Evolutionary conservation across 1,140 invertebrate species (phyloP).

Genomic region (Dryas iulia): DNA sequence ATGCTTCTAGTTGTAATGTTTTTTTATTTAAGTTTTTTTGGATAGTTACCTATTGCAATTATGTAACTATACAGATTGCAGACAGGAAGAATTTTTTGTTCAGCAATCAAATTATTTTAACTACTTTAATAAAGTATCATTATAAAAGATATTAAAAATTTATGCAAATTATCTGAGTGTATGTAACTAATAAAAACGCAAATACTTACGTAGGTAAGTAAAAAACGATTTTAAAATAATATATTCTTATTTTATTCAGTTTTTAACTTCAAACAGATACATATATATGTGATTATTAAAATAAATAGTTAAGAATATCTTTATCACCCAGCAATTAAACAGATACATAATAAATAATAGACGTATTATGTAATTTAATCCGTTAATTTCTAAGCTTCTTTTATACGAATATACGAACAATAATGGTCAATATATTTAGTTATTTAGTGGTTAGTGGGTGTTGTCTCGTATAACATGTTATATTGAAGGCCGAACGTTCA

Average conservation of each 20-base stretch:
- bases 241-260: background rate
- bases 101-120: background rate
- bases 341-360: background rate
- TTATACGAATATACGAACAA: no score
- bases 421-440: no score
- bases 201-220: background rate
- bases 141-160: background rate
- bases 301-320: background rate
- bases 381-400: no score
- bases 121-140: background rate
- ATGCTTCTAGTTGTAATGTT: background rate
- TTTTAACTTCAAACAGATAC: background rate
- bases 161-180: background rate
- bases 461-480: background rate
- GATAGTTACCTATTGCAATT: background rate
- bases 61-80: background rate
- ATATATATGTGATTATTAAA: background rate
- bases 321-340: background rate
- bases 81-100: background rate
- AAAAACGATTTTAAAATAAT: background rate
- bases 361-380: background rate
- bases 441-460: background rate
- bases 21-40: background rate
- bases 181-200: background rate
- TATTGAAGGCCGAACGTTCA: slow-evolving; percentile 26